Evolutionary conservation across 2,113 vertebrate genomes (phyloP).

Genomic region (Riparia riparia): DNA sequence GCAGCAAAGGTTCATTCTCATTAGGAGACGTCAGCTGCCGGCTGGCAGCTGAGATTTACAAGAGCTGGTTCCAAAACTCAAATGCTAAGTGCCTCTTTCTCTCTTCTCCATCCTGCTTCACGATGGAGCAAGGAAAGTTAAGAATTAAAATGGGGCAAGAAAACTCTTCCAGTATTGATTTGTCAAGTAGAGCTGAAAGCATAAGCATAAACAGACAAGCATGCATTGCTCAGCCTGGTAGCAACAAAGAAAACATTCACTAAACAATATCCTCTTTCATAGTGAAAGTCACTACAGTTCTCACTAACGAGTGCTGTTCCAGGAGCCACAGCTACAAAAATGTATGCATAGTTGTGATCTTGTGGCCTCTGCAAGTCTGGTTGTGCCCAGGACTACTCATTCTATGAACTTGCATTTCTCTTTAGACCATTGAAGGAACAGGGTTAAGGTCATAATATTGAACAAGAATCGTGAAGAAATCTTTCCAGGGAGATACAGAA

Average conservation of each 20-base stretch:
- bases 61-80: neutral
- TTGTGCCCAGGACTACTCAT: neutral
- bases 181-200: neutral
- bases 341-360: accelerated
- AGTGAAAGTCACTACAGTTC: neutral
- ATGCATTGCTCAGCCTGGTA: neutral
- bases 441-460: neutral
- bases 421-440: neutral
- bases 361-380: neutral
- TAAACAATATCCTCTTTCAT: neutral
- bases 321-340: neutral
- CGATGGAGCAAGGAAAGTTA: neutral
- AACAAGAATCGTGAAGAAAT: neutral
- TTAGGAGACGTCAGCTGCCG: slow-evolving; percentile 18
- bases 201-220: neutral
- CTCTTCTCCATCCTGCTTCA: neutral
- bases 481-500: neutral
- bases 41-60: slow-evolving; percentile 23
- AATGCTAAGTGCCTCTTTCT: neutral
- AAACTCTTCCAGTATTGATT: neutral
- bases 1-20: slow-evolving; percentile 18
- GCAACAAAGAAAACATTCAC: neutral
- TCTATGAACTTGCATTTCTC: neutral
- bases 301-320: neutral
- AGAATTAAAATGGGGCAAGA: neutral